phyloP scores from a whole-genome alignment of 2,888 invertebrate genomes.

The Melieria crassipennis region DNA sequence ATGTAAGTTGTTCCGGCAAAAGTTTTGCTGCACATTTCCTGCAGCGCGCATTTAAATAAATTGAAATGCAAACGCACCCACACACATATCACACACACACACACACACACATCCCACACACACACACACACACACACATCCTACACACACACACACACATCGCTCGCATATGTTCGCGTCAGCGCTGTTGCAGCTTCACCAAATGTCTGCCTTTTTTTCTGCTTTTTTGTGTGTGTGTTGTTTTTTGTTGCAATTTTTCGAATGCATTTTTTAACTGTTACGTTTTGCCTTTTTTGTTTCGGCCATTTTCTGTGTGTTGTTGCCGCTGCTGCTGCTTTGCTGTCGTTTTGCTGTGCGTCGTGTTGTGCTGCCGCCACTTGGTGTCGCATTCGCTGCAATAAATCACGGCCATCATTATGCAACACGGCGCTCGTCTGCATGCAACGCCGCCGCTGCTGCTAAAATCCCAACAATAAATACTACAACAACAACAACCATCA shows the following conservation, averaged over 20 bases:
- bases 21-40: slow-evolving; percentile 41
- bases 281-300: neutral
- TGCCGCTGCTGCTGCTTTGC: no score
- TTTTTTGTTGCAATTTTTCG: slow-evolving; percentile 21
- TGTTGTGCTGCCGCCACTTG: neutral
- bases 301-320: neutral
- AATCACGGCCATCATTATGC: slow-evolving; percentile 48
- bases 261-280: slow-evolving; percentile 3
- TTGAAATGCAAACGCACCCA: slow-evolving; percentile 45
- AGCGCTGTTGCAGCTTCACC: neutral
- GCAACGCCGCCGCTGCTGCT: neutral
- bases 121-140: neutral
- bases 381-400: slow-evolving; percentile 45
- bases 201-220: slow-evolving; percentile 9
- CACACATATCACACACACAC: neutral
- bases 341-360: neutral
- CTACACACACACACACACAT: neutral
- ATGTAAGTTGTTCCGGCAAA: slow-evolving; percentile 68
- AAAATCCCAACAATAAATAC: no score
- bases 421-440: slow-evolving; percentile 14
- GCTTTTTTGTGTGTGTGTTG: slow-evolving; percentile 13
- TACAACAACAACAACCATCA: no score
- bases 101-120: neutral
- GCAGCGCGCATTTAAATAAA: slow-evolving; percentile 54
- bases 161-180: neutral